These are phyloP conservation scores for Eupithecia abbreviata DNA, from an alignment of 2,888 invertebrate genomes.

Conservation along the genomic window DNA sequence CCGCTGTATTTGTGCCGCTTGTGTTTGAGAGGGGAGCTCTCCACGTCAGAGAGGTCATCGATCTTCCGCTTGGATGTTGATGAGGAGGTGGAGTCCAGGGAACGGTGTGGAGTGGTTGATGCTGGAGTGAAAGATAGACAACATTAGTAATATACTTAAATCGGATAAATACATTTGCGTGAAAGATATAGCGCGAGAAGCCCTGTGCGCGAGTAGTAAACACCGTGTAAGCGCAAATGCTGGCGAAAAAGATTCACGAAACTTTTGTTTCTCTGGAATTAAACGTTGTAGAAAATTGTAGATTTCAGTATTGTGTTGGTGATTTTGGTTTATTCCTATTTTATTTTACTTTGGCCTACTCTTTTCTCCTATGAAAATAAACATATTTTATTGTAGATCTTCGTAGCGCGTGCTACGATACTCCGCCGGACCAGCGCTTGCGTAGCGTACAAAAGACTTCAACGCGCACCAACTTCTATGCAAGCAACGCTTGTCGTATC, in stretches of 20 bases:
- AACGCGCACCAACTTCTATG: neutral
- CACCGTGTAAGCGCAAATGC: neutral
- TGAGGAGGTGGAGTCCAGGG: conserved; percentile 60
- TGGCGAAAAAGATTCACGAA: neutral
- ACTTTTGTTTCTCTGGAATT: neutral
- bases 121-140: conserved; percentile 48
- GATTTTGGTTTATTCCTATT: neutral
- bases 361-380: neutral
- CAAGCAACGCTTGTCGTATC: neutral
- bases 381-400: neutral
- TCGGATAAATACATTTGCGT: neutral
- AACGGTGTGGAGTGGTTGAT: conserved; percentile 60
- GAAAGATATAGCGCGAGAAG: neutral
- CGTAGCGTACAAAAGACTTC: neutral
- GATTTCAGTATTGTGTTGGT: neutral
- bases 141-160: neutral
- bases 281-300: neutral
- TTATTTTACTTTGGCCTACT: neutral
- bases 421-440: neutral
- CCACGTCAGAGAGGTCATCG: conserved; percentile 63
- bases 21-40: conserved; percentile 68
- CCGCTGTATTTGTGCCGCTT: conserved; percentile 75
- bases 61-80: conserved; percentile 72
- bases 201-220: neutral
- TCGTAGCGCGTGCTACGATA: neutral